Evolutionary conservation across 2,113 vertebrate genomes (phyloP), one percentile per base, ranked within the genome.

Genomic region (Semnopithecus entellus): DNA sequence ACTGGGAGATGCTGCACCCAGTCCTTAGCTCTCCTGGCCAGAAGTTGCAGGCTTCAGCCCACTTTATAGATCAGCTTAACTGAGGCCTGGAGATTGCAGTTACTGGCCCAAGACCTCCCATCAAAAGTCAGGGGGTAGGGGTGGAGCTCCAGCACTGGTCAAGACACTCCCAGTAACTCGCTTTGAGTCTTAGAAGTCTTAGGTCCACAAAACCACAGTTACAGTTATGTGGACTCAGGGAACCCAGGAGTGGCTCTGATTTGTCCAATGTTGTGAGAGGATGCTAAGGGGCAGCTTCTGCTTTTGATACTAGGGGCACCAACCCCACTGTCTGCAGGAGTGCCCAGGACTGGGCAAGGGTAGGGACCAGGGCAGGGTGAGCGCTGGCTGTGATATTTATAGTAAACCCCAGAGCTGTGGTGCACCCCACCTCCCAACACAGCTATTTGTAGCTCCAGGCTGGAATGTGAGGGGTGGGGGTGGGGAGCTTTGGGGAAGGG

Each of bases 391-490:
- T 50, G 84, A 18, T 97, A 95, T 96, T 96, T 95, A 91, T 93
- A 95, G 88, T 80, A 32, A 75, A 48, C 6, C 55, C 59, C 55
- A 70, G 82, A 73, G 27, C 40, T 43, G 66, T 27, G 27, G 27
- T 48, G 16, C 45, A 83, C 35, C 52, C 45, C 82, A 35, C 70
- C 72, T 73, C 88, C 38, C 17, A 0, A 27, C 8, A 20, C 50
- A 3, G 27, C 73, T 98, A 97, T 97, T 94, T 82, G 97, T 97
- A 98, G 94, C 27, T 82, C 35, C 40, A 11, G 66, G 7, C 92
- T 90, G 94, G 84, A 95, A 91, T 68, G 81, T 52, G 43, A n/a
- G 72, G 48, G 52, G 35, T 14, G 64, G 40, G 48, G 57, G 61
- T 22, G 52, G 40, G 52, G 64, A n/a, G 61, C 7, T 59, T 17